Conservation (phyloP, 2,888 invertebrate species). For the Orchestes rusci region DNA sequence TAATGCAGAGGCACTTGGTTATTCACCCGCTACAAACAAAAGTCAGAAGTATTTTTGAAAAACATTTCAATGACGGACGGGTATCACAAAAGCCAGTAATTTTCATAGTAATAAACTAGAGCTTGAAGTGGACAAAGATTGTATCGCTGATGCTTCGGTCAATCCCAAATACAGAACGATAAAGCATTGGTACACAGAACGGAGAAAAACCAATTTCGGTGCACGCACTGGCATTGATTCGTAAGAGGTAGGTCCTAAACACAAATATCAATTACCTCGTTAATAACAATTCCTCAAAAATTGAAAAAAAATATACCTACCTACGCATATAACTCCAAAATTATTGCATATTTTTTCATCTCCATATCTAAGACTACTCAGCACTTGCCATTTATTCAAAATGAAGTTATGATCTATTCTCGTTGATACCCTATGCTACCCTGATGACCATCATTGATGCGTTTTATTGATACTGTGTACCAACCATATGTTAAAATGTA, state of each 20-base stretch:
- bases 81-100: constrained; percentile 2
- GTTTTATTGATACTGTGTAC: too few relatives aligned
- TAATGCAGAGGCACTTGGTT: constrained; percentile 3
- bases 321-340: background rate
- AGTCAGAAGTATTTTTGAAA: constrained; percentile 3
- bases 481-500: too few relatives aligned
- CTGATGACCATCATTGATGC: too few relatives aligned
- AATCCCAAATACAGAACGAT: constrained; percentile 4
- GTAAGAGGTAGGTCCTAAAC: background rate
- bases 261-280: background rate
- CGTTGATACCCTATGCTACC: too few relatives aligned
- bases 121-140: constrained; percentile 1
- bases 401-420: too few relatives aligned
- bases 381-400: too few relatives aligned
- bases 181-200: background rate
- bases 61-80: constrained; percentile 3
- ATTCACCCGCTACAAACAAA: background rate
- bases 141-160: constrained; percentile 1
- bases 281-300: too few relatives aligned
- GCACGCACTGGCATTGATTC: background rate
- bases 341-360: background rate
- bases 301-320: too few relatives aligned
- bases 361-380: too few relatives aligned
- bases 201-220: background rate
- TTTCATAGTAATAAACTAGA: constrained; percentile 5